These are phyloP conservation scores for Sylvietta virens DNA, from an alignment of 2,113 vertebrate genomes.

Conservation along the genomic window DNA sequence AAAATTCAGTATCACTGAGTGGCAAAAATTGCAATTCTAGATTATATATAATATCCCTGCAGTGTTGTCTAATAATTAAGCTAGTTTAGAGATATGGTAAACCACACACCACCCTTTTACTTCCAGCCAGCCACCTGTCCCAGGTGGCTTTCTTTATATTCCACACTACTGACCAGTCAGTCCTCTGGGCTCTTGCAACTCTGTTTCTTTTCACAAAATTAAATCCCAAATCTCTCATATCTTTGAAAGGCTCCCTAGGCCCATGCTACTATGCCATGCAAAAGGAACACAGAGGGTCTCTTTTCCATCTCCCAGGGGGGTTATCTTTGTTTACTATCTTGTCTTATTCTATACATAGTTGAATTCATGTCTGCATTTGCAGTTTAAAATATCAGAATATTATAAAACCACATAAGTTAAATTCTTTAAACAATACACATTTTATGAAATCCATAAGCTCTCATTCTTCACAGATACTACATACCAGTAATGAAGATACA, in stretches of 20 bases:
- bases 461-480: not conserved
- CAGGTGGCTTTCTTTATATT: not conserved
- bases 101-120: not conserved
- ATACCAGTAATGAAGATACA: not conserved
- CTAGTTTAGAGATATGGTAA: not conserved
- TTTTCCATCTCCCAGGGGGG: not conserved
- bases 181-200: not conserved
- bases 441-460: not conserved
- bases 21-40: not conserved
- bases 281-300: not conserved
- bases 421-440: not conserved
- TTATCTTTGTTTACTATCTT: not conserved
- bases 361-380: not conserved
- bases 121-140: not conserved
- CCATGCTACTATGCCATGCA: no score
- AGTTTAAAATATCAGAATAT: not conserved
- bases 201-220: not conserved
- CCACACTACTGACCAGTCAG: not conserved
- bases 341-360: not conserved
- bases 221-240: not conserved
- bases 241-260: not conserved
- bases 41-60: not conserved
- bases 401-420: not conserved
- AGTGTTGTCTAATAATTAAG: not conserved
- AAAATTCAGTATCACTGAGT: not conserved